Evolutionary conservation across 2,888 invertebrate species (phyloP).

Genomic region (Yponomeuta evonymella): DNA sequence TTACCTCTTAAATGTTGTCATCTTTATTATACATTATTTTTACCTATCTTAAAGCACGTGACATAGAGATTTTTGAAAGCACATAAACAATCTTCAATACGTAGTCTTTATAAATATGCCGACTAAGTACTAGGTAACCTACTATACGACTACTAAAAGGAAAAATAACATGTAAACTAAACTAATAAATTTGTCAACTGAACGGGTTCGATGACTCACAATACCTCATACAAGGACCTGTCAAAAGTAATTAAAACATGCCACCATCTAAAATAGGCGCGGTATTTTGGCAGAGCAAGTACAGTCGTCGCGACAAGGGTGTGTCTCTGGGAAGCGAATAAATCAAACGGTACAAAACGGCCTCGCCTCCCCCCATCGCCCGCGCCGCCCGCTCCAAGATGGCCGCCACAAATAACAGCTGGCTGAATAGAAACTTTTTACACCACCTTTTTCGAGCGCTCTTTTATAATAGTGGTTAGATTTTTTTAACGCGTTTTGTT

Average conservation of each 20-base stretch:
- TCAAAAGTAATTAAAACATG: not conserved
- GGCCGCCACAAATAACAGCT: slow-evolving; percentile 58
- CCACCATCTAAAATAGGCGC: not conserved
- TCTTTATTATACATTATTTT: no score
- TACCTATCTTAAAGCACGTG: no score
- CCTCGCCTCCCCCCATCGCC: slow-evolving; percentile 49
- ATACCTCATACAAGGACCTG: no score
- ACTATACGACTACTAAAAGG: no score
- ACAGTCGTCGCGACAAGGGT: slow-evolving; percentile 43
- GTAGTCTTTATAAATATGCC: no score
- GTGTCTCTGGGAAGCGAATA: slow-evolving; percentile 33
- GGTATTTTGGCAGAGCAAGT: slow-evolving; percentile 24
- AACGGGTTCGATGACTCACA: no score
- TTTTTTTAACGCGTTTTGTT: not conserved
- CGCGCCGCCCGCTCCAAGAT: slow-evolving; percentile 38
- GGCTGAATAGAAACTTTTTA: slow-evolving; percentile 30
- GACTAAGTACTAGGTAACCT: no score
- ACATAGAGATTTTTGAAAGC: no score
- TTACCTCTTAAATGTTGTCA: no score
- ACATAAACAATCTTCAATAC: no score
- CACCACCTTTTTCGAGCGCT: not conserved
- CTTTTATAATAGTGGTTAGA: not conserved
- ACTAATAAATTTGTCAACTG: no score
- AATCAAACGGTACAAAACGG: slow-evolving; percentile 54
- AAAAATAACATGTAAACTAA: no score